Conservation (phyloP, 2,113 vertebrate genomes). For the Elanoides forficatus region DNA sequence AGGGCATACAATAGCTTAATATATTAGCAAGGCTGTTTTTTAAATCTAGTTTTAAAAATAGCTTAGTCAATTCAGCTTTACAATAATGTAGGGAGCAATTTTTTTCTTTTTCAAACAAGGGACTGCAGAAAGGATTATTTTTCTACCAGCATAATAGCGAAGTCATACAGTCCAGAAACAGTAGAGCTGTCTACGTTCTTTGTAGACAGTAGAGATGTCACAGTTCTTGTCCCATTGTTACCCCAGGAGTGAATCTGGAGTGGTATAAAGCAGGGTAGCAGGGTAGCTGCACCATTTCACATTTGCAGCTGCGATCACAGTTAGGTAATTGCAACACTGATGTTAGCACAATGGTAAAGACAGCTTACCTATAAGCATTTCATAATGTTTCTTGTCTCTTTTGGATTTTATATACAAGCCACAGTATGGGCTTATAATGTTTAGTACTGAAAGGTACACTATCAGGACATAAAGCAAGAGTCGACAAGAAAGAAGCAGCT, state of each 20-base stretch:
- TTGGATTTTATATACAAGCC: neutral
- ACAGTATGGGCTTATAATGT: neutral
- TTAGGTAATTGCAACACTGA: neutral
- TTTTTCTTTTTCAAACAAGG: neutral
- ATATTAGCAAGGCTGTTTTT: neutral
- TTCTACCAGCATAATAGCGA: neutral
- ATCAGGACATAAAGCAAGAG: neutral
- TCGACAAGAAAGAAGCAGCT: neutral
- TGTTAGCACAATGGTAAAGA: neutral
- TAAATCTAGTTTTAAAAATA: neutral
- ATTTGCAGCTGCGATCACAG: neutral
- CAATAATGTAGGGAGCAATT: neutral
- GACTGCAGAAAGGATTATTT: neutral
- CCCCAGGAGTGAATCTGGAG: neutral
- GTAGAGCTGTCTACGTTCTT: no score
- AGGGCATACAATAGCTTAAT: neutral
- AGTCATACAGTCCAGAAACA: neutral
- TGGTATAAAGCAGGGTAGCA: neutral
- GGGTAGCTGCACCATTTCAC: fast-evolving
- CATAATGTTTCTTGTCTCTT: neutral
- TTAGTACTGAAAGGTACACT: neutral
- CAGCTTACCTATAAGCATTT: neutral
- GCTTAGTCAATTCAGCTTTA: neutral
- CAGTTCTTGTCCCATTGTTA: neutral
- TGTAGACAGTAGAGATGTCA: neutral